Conservation (phyloP, 1,140 invertebrate species). For the Diorhabda carinulata region DNA sequence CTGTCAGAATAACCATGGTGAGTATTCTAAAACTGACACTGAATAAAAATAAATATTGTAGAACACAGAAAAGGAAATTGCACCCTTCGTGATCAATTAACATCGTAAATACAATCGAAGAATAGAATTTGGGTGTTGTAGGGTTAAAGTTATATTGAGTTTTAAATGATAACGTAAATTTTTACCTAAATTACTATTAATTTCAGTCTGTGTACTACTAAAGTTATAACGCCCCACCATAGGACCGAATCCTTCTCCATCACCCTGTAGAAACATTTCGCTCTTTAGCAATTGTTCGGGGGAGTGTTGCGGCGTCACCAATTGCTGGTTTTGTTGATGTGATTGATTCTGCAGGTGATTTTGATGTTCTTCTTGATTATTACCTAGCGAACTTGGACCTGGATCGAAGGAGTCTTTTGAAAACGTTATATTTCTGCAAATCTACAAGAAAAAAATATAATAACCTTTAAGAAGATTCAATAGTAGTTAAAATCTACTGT, state of each 20-base stretch:
- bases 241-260: constrained; percentile 24
- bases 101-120: too few relatives aligned
- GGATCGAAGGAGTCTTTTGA: constrained; percentile 34
- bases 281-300: not conserved
- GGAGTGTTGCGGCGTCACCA: not conserved
- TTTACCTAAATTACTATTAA: constrained; percentile 19
- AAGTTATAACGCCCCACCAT: constrained; percentile 27
- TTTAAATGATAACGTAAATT: not conserved
- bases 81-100: too few relatives aligned
- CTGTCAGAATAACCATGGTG: too few relatives aligned
- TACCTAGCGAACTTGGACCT: constrained; percentile 9
- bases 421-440: constrained; percentile 43
- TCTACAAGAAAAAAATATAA: constrained; percentile 27
- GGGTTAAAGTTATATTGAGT: too few relatives aligned
- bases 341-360: constrained; percentile 3
- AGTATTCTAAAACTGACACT: too few relatives aligned
- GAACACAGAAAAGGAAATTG: too few relatives aligned
- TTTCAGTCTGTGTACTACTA: constrained; percentile 20
- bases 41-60: too few relatives aligned
- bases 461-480: too few relatives aligned
- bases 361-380: not conserved
- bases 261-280: constrained; percentile 20
- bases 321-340: constrained; percentile 1
- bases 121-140: too few relatives aligned
- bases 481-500: too few relatives aligned